Conservation (phyloP, 2,888 invertebrate species). For the Noctuana brunneofusca region DNA sequence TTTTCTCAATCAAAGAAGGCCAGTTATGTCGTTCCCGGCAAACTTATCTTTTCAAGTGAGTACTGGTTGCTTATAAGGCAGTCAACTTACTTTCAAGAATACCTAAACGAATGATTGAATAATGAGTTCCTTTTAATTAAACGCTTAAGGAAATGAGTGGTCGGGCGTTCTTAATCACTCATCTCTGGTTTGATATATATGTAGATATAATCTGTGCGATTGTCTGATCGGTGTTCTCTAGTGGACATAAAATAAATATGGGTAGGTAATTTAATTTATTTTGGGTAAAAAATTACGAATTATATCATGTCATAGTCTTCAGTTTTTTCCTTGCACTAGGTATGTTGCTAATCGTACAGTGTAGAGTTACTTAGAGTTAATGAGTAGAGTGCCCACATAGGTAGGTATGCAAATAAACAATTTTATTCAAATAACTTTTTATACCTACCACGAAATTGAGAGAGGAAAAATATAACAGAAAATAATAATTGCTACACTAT, state of each 20-base stretch:
- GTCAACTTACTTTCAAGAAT: slow-evolving; percentile 41
- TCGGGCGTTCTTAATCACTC: slow-evolving; percentile 31
- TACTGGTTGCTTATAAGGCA: slow-evolving; percentile 37
- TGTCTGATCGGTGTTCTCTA: slow-evolving; percentile 14
- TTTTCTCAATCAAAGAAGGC: slow-evolving; percentile 17
- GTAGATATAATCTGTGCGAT: slow-evolving; percentile 12
- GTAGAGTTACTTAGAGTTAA: no score
- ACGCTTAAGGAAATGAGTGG: slow-evolving; percentile 41
- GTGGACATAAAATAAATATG: background rate
- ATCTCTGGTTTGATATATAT: slow-evolving; percentile 9
- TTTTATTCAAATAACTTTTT: no score
- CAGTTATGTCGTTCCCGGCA: slow-evolving; percentile 31
- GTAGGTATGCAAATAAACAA: no score
- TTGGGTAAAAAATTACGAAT: background rate
- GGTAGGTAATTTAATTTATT: background rate
- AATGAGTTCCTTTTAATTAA: slow-evolving; percentile 43
- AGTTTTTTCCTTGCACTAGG: no score
- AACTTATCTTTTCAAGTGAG: slow-evolving; percentile 30
- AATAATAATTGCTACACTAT: no score
- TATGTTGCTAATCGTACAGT: no score
- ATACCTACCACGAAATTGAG: no score
- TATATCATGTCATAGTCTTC: no score
- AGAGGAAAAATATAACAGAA: no score
- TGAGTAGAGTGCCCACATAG: no score
- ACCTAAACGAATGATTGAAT: slow-evolving; percentile 43